Evolutionary conservation across 2,113 vertebrate species (phyloP).

Genomic region (Lamprologus tigripictilis): DNA sequence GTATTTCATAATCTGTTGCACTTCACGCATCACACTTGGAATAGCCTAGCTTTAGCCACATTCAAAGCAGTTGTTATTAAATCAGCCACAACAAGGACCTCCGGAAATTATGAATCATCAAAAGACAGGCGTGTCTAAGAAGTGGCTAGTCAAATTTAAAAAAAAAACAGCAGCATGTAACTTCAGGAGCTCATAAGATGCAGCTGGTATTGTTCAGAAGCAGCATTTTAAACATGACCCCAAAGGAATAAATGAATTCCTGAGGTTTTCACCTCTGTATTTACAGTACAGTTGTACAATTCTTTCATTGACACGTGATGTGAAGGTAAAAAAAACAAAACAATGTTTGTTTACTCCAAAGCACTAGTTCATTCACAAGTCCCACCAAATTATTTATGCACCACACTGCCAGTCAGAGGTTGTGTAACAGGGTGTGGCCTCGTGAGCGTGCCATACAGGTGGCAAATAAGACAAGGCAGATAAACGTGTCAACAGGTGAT

Average conservation of each 20-base stretch:
- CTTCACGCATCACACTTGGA: not conserved
- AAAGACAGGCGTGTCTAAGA: constrained; percentile 36
- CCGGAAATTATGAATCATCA: constrained; percentile 27
- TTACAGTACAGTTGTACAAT: not conserved
- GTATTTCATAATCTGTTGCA: not conserved
- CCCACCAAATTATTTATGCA: not conserved
- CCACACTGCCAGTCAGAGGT: constrained; percentile 12
- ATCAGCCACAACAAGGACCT: not conserved
- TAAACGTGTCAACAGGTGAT: not conserved
- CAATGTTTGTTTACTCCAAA: constrained; percentile 29
- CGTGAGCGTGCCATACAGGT: not conserved
- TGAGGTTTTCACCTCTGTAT: not conserved
- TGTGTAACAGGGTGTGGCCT: constrained; percentile 46
- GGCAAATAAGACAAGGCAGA: constrained; percentile 13
- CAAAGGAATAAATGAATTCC: not conserved
- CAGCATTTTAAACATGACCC: not conserved
- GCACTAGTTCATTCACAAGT: not conserved
- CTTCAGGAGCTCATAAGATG: not conserved
- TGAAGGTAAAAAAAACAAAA: not conserved
- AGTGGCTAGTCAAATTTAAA: not conserved
- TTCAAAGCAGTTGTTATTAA: not conserved
- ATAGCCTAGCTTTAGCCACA: not conserved
- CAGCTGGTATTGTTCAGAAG: constrained; percentile 26
- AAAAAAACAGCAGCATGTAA: not conserved
- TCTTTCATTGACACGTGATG: not conserved